phyloP scores from a whole-genome alignment of 2,797 vertebrate genomes.

The Hipposideros larvatus region DNA sequence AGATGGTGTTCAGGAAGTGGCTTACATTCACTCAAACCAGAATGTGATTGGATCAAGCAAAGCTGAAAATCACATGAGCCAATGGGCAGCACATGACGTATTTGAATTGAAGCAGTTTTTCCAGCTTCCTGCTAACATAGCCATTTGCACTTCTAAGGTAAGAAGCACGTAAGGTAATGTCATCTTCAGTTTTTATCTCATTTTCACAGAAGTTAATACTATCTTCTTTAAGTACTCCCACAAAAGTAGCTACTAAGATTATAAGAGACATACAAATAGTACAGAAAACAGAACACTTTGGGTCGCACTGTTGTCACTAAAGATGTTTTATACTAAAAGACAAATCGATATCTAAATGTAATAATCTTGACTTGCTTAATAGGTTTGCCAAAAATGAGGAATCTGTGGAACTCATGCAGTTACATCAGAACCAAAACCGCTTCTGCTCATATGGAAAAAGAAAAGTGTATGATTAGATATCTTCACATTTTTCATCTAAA shows the following conservation, averaged over 20 bases:
- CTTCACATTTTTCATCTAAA: not conserved
- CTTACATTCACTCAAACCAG: conserved; percentile 97
- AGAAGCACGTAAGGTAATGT: conserved; percentile 58
- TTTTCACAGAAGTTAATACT: conserved; percentile 4
- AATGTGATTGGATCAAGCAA: conserved; percentile 96
- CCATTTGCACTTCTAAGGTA: conserved; percentile 91
- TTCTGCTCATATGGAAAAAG: not conserved
- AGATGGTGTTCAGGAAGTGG: conserved; percentile 93
- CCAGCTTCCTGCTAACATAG: conserved; percentile 95
- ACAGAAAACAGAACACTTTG: not conserved
- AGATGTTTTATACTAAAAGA: conserved; percentile 61
- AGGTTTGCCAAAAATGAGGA: not conserved
- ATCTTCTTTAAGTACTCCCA: not conserved
- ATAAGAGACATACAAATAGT: not conserved
- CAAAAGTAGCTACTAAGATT: conserved; percentile 8
- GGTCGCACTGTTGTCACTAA: not conserved
- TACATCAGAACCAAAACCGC: conserved; percentile 35
- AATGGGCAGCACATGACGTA: conserved; percentile 93
- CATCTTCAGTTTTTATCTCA: conserved; percentile 38
- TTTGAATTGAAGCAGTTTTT: conserved; percentile 93
- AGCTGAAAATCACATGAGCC: conserved; percentile 95
- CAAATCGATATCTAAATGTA: not conserved
- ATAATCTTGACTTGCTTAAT: conserved; percentile 19
- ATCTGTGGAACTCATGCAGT: not conserved
- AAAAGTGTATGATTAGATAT: not conserved